These are phyloP conservation scores for Drosophila kuntzei DNA, from an alignment of 2,888 invertebrate species.

Conservation along the genomic window DNA sequence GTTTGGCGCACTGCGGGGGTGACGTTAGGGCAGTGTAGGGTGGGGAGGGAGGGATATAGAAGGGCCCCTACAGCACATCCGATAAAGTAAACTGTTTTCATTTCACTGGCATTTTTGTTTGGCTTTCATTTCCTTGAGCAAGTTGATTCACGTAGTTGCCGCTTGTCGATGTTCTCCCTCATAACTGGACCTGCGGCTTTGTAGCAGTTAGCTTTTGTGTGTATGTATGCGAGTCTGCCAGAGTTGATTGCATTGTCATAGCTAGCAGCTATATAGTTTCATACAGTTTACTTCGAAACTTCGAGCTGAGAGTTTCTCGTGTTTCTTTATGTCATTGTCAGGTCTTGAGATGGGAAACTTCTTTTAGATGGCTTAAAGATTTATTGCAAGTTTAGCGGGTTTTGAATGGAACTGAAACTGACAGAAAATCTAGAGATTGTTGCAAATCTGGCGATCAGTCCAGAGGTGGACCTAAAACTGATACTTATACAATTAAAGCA, in stretches of 20 bases:
- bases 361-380: not conserved
- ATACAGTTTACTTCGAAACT: not conserved
- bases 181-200: conserved; percentile 39
- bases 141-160: conserved; percentile 46
- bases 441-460: no score
- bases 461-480: no score
- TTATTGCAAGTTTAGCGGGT: not conserved
- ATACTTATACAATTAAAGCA: no score
- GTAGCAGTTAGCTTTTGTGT: conserved; percentile 23
- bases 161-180: conserved; percentile 10
- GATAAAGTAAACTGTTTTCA: conserved; percentile 49
- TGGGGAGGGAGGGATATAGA: not conserved
- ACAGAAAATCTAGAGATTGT: no score
- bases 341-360: not conserved
- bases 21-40: not conserved
- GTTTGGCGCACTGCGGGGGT: conserved; percentile 39
- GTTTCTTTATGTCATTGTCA: not conserved
- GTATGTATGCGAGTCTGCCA: not conserved
- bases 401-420: not conserved
- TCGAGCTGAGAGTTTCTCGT: not conserved
- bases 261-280: conserved; percentile 10
- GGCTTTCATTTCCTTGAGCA: conserved; percentile 59
- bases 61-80: conserved; percentile 5
- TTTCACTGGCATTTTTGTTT: conserved; percentile 56
- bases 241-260: conserved; percentile 25